Evolutionary conservation across 1,140 invertebrate species (phyloP).

Genomic region (Drosophila fuyamai): DNA sequence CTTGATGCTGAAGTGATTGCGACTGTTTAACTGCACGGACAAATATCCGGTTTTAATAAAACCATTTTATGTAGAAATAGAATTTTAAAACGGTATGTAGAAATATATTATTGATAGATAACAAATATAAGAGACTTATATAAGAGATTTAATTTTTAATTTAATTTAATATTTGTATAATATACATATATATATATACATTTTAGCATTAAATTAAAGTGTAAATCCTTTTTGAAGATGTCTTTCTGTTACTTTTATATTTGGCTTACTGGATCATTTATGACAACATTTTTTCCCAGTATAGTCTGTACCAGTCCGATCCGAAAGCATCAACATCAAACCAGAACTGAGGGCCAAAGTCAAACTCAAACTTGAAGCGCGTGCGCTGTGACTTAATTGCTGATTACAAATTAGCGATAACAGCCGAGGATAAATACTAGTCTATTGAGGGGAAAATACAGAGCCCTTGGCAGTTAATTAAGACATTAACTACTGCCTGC

Average conservation of each 20-base stretch:
- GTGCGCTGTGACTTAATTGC: slow-evolving; percentile 78
- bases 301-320: slow-evolving; percentile 9
- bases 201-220: too few relatives aligned
- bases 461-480: slow-evolving; percentile 73
- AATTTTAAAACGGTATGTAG: too few relatives aligned
- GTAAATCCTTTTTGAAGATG: too few relatives aligned
- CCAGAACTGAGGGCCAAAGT: slow-evolving; percentile 28
- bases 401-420: slow-evolving; percentile 83
- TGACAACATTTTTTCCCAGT: background rate
- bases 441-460: slow-evolving; percentile 8
- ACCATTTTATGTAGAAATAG: too few relatives aligned
- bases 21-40: background rate
- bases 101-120: too few relatives aligned
- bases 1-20: slow-evolving; percentile 39
- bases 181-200: too few relatives aligned
- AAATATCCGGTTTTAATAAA: background rate
- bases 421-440: slow-evolving; percentile 33
- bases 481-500: slow-evolving; percentile 76
- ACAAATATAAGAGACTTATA: too few relatives aligned
- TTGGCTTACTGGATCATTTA: too few relatives aligned
- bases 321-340: slow-evolving; percentile 2
- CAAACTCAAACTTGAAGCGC: slow-evolving; percentile 45
- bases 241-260: too few relatives aligned
- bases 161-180: too few relatives aligned
- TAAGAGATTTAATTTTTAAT: too few relatives aligned